These are phyloP conservation scores for Eulithis prunata DNA, from an alignment of 2,888 invertebrate species.

Conservation along the genomic window DNA sequence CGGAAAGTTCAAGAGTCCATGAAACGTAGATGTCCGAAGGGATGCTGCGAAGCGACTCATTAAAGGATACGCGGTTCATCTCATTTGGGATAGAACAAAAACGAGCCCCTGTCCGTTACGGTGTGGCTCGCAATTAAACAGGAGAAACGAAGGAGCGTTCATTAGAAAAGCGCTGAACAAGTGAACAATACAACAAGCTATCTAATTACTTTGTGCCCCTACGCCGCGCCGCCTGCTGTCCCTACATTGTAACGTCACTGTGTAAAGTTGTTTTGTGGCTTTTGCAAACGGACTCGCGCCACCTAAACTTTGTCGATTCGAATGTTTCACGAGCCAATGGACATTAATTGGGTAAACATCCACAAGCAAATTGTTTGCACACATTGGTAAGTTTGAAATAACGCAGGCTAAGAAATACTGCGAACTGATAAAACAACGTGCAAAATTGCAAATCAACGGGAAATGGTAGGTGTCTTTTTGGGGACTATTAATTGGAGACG, in stretches of 20 bases:
- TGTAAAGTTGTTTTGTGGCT: conserved; percentile 70
- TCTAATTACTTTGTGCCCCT: conserved; percentile 76
- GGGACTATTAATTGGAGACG: conserved; percentile 73
- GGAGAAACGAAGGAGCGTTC: conserved; percentile 63
- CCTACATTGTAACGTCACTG: conserved; percentile 66
- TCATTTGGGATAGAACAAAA: conserved; percentile 72
- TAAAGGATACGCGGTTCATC: conserved; percentile 73
- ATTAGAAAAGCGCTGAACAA: conserved; percentile 77
- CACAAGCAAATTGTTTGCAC: conserved; percentile 37
- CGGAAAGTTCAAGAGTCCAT: conserved; percentile 49
- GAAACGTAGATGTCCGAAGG: conserved; percentile 50
- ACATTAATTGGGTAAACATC: conserved; percentile 51
- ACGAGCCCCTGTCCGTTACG: conserved; percentile 74
- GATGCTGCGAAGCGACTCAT: conserved; percentile 61
- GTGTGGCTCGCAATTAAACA: conserved; percentile 77
- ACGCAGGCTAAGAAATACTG: conserved; percentile 29
- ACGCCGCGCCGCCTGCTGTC: conserved; percentile 55
- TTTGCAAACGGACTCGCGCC: conserved; percentile 61
- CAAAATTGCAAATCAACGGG: conserved; percentile 38
- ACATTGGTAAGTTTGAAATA: conserved; percentile 30
- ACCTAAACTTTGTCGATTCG: conserved; percentile 57
- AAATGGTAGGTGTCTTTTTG: conserved; percentile 65
- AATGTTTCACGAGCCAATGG: conserved; percentile 50
- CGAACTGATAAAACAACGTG: conserved; percentile 38
- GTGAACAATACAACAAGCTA: conserved; percentile 73